Evolutionary conservation across 2,797 vertebrate genomes (phyloP).

Genomic region (Macroramphosus scolopax): DNA sequence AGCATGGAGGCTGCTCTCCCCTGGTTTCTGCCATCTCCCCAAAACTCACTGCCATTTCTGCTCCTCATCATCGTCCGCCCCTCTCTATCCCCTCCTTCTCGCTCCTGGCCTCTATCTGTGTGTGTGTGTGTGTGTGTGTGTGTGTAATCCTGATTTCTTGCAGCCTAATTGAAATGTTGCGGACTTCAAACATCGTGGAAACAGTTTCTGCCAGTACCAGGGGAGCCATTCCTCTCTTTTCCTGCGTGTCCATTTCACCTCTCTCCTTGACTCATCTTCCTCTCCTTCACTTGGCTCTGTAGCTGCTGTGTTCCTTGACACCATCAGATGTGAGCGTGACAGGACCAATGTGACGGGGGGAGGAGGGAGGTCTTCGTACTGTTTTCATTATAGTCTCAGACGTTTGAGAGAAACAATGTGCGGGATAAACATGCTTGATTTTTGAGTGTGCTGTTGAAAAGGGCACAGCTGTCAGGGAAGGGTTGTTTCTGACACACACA

Average conservation of each 20-base stretch:
- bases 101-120: slow-evolving; percentile 37
- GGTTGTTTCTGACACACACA: slow-evolving; percentile 7
- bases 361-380: background rate
- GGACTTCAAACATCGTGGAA: slow-evolving; percentile 50
- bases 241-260: slow-evolving; percentile 24
- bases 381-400: slow-evolving; percentile 21
- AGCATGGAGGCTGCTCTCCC: slow-evolving; percentile 48
- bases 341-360: background rate
- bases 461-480: slow-evolving; percentile 41
- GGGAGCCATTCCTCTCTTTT: slow-evolving; percentile 11
- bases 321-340: slow-evolving; percentile 10
- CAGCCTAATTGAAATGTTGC: slow-evolving; percentile 62
- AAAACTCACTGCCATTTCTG: slow-evolving; percentile 63
- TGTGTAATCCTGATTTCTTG: slow-evolving; percentile 56
- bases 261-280: slow-evolving; percentile 9
- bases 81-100: slow-evolving; percentile 36
- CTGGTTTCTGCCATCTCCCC: slow-evolving; percentile 61
- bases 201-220: slow-evolving; percentile 39
- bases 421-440: slow-evolving; percentile 32
- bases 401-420: slow-evolving; percentile 27
- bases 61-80: slow-evolving; percentile 49
- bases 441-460: slow-evolving; percentile 37
- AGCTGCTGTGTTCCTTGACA: slow-evolving; percentile 1
- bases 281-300: slow-evolving; percentile 2
- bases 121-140: slow-evolving; percentile 30